Evolutionary conservation across 64 coral and sea anemone species (phyloP), one percentile per base, ranked within the genome.

Genomic region (Astreopora myriophthalma): DNA sequence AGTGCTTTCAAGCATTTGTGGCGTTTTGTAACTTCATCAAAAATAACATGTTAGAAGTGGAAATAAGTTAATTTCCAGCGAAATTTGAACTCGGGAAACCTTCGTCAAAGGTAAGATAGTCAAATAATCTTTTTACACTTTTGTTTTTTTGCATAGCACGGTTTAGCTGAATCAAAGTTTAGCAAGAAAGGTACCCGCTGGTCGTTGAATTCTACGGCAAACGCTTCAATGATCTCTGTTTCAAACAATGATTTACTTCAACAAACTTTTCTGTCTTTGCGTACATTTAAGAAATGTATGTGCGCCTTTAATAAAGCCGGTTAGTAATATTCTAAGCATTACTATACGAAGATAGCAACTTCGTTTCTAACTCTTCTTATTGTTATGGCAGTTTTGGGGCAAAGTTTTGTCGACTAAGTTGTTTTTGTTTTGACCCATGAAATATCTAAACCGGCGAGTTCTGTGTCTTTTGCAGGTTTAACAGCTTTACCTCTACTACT

Each of bases 1-100:
- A 38, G 58, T 83, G 52, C 79, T 62, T 83, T 83, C 79, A 83
- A 83, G 79, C 52, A 61, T 65, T 64, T 10, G 22, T 33, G 79
- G 14, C 38, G 20, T 10, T 25, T 64, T 9, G 64, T 26, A 83
- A 57, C 20, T 65, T 22, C 39, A 25, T 40, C 79, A 31, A 64
- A 83, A 65, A 60, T 63, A 83, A 63, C 35, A 83, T 83, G 79
- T 39, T 83, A 23, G 64, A 83, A 38, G 32, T 38, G 32, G 33
- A 63, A 83, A 40, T 83, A 38, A 36, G 16, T 60, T 83, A 7
- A 9, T 63, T 38, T 60, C 65, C 9, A 65, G n/a, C 33, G 12
- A 64, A 63, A 83, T 83, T 65, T 83, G 79, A 31, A 65, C 35
- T 9, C 52, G 24, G 38, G 55, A 83, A 63, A 64, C 33, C 52